These are phyloP conservation scores for Drosophila pectinifera DNA, from an alignment of 1,140 invertebrate species.

Conservation along the genomic window DNA sequence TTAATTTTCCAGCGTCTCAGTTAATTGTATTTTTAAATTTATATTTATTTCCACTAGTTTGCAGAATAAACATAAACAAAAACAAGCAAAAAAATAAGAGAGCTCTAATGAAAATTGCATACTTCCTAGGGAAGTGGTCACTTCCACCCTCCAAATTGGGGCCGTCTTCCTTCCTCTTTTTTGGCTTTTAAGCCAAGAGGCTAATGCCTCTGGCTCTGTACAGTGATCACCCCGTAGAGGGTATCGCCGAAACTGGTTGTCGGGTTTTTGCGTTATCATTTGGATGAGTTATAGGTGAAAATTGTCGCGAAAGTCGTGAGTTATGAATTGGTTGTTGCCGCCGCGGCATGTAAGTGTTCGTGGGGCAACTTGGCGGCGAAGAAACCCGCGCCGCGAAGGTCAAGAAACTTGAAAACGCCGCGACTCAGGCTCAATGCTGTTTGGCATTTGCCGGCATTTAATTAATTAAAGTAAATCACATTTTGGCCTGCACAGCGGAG, in stretches of 20 bases:
- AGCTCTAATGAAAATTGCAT: too few species aligned
- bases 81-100: too few species aligned
- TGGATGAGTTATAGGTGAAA: conserved; percentile 81
- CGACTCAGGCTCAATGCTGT: conserved; percentile 17
- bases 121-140: neutral
- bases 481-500: conserved; percentile 54
- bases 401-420: conserved; percentile 70
- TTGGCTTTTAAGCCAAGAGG: conserved; percentile 10
- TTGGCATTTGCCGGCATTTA: conserved; percentile 53
- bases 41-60: too few species aligned
- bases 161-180: conserved; percentile 7
- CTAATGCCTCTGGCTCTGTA: conserved; percentile 16
- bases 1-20: too few species aligned
- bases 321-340: conserved; percentile 63
- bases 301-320: conserved; percentile 82
- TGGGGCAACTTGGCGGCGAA: conserved; percentile 30
- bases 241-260: conserved; percentile 55
- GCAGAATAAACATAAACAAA: too few species aligned
- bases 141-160: neutral
- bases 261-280: conserved; percentile 70
- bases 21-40: too few species aligned
- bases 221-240: conserved; percentile 16
- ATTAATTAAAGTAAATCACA: conserved; percentile 79
- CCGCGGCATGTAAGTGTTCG: neutral
- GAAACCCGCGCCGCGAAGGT: conserved; percentile 64